Evolutionary conservation across 2,113 vertebrate species (phyloP).

Genomic region (Antidorcas marsupialis): DNA sequence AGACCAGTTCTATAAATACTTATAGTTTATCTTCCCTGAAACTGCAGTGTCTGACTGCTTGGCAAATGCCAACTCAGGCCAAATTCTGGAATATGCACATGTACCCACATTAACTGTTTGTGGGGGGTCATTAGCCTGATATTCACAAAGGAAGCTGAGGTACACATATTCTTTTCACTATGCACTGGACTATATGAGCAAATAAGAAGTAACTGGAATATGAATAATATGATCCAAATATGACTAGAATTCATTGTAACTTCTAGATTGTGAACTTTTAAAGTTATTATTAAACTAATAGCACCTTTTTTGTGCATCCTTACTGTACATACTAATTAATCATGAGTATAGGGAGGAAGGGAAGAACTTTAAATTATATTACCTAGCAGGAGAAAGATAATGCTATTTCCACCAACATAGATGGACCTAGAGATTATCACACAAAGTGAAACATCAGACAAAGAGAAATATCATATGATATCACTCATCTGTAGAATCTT

Average conservation of each 20-base stretch:
- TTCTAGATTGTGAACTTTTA: neutral
- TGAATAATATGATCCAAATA: neutral
- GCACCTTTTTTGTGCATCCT: neutral
- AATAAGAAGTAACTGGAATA: neutral
- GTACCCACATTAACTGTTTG: neutral
- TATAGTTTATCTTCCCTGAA: constrained; percentile 44
- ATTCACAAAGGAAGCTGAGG: neutral
- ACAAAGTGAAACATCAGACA: neutral
- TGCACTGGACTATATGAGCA: neutral
- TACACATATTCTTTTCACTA: neutral
- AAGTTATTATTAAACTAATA: neutral
- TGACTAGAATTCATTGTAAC: neutral
- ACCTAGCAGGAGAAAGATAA: neutral
- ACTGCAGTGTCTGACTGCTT: neutral
- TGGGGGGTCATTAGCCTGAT: rapidly evolving
- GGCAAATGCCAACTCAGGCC: neutral
- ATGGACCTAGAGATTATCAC: neutral
- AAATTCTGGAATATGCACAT: neutral
- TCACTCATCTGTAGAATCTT: neutral
- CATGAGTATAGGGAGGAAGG: neutral
- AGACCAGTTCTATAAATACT: constrained; percentile 33
- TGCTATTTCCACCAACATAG: neutral
- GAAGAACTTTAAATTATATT: neutral
- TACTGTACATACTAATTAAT: neutral
- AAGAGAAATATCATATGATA: neutral